Percentiles rank a stretch among this genome's conserved stretches.
These are phyloP conservation scores for Diuraphis noxia DNA, from an alignment of 1,140 invertebrate genomes.

Conservation along the genomic window DNA sequence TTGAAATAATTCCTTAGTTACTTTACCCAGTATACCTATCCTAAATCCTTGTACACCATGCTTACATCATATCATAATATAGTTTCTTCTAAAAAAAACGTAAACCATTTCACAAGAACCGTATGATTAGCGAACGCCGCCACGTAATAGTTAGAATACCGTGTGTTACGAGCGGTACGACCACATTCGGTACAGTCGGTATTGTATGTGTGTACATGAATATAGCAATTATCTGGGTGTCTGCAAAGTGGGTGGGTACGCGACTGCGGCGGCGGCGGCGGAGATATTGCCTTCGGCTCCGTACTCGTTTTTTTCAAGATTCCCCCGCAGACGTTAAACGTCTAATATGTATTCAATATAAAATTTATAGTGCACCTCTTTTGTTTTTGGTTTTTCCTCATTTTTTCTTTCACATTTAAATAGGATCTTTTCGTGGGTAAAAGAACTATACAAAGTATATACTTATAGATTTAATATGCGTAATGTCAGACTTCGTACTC, in stretches of 20 bases:
- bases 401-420: constrained; percentile 9
- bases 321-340: constrained; percentile 43
- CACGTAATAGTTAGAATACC: not conserved
- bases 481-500: not conserved
- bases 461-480: not conserved
- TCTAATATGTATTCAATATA: constrained; percentile 39
- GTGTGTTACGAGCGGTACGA: not conserved
- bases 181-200: not conserved
- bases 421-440: not conserved
- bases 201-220: not conserved
- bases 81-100: not conserved
- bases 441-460: not conserved
- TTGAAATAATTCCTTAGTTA: not conserved
- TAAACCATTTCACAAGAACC: not conserved
- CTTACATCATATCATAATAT: not conserved
- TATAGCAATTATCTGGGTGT: constrained; percentile 53
- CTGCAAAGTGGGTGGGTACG: constrained; percentile 47
- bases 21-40: not conserved
- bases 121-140: constrained; percentile 14
- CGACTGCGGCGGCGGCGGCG: not conserved
- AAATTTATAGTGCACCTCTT: constrained; percentile 2
- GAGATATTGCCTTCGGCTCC: constrained; percentile 34
- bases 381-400: not conserved
- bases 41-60: no score
- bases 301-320: not conserved